These are phyloP conservation scores for Nesometra sesokonis DNA, from an alignment of 35 echinoderm and acorn worm species.

Conservation along the genomic window DNA sequence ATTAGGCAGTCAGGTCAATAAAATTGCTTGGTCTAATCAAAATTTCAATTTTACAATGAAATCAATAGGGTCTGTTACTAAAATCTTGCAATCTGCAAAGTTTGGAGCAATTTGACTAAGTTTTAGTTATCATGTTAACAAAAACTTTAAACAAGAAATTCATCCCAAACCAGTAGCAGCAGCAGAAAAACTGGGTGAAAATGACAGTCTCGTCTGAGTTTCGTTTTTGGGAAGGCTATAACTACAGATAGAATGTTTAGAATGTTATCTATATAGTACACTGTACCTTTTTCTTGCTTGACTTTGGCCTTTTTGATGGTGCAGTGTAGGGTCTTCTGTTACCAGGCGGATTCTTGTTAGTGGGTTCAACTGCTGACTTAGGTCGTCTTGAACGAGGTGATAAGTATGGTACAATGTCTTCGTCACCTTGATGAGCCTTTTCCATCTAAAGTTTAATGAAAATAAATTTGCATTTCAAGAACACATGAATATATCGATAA, in stretches of 20 bases:
- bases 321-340: constrained; percentile 56
- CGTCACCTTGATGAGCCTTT: constrained; percentile 68
- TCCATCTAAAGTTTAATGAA: constrained; percentile 55
- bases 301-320: constrained; percentile 26
- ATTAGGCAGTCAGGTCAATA: too few relatives aligned
- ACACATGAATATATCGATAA: too few relatives aligned
- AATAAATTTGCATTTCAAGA: not conserved
- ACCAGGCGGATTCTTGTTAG: not conserved
- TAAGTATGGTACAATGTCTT: constrained; percentile 82
- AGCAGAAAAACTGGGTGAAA: not conserved
- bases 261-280: not conserved
- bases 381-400: constrained; percentile 50
- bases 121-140: too few relatives aligned
- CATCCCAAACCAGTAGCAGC: not conserved
- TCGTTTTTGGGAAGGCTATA: not conserved
- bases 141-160: too few relatives aligned
- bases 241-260: not conserved
- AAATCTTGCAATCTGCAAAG: too few relatives aligned
- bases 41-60: too few relatives aligned
- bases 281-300: constrained; percentile 10
- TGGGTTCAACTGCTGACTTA: not conserved
- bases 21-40: too few relatives aligned
- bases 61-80: too few relatives aligned
- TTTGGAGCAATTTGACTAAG: too few relatives aligned
- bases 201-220: not conserved